A percentile compares a stretch with the other conserved stretches of the same genome.
Conservation (phyloP, 2,888 invertebrate species). For the Aradus depressus region DNA sequence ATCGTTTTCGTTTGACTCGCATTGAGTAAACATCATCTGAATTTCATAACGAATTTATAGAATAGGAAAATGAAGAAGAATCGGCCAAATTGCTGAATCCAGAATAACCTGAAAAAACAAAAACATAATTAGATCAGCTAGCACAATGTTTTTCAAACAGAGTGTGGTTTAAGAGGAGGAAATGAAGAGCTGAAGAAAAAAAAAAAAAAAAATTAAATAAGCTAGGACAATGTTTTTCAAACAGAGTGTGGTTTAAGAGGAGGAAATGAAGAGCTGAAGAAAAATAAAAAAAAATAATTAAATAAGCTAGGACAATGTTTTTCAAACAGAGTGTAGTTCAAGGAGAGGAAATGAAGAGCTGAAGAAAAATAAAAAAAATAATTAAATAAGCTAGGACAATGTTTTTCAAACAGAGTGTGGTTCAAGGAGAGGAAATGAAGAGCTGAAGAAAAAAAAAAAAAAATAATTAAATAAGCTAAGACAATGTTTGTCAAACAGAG, state of each 20-base stretch:
- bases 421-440: too few relatives aligned
- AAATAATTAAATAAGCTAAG: too few relatives aligned
- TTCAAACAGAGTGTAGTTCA: too few relatives aligned
- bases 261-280: background rate
- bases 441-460: too few relatives aligned
- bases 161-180: background rate
- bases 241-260: background rate
- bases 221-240: background rate
- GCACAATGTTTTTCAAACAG: slow-evolving; percentile 6
- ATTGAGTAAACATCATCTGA: slow-evolving; percentile 25
- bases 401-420: too few relatives aligned
- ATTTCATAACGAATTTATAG: slow-evolving; percentile 37
- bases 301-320: too few relatives aligned
- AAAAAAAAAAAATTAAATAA: background rate
- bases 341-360: too few relatives aligned
- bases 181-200: too few relatives aligned
- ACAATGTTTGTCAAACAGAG: too few relatives aligned
- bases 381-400: too few relatives aligned
- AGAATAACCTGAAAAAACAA: slow-evolving; percentile 49
- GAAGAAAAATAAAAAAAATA: too few relatives aligned
- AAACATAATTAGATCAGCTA: slow-evolving; percentile 9
- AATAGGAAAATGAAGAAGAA: slow-evolving; percentile 47
- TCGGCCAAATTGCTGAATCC: slow-evolving; percentile 53
- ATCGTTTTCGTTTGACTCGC: too few relatives aligned
- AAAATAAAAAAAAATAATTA: background rate